These are phyloP conservation scores for Artemia sp. DNA, from an alignment of 2,888 invertebrate species.

Conservation along the genomic window DNA sequence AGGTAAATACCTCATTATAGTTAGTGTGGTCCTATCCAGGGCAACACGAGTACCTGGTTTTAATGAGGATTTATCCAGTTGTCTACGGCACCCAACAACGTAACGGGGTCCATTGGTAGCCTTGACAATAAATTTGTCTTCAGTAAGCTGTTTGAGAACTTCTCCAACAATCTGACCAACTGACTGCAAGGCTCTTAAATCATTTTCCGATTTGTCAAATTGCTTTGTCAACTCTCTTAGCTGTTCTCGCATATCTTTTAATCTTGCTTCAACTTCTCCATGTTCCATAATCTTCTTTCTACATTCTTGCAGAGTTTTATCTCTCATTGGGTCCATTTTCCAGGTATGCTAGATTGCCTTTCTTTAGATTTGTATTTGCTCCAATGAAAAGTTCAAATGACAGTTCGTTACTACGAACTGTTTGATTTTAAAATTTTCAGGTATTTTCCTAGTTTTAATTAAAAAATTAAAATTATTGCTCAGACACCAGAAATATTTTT, in stretches of 20 bases:
- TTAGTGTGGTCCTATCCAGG: constrained; percentile 96
- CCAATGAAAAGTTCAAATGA: no score
- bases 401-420: no score
- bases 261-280: constrained; percentile 82
- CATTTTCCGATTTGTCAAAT: constrained; percentile 98
- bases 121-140: constrained; percentile 98
- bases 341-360: no score
- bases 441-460: no score
- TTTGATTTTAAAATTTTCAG: no score
- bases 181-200: constrained; percentile 93
- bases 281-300: constrained; percentile 85
- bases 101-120: constrained; percentile 98
- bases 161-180: constrained; percentile 99
- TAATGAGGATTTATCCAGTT: constrained; percentile 82
- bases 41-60: constrained; percentile 95
- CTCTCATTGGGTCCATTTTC: constrained; percentile 37
- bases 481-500: no score
- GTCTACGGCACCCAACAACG: constrained; percentile 93
- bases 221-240: constrained; percentile 90
- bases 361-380: no score
- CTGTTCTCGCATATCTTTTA: constrained; percentile 78
- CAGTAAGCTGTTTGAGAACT: constrained; percentile 91
- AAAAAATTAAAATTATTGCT: no score
- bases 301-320: constrained; percentile 80
- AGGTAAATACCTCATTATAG: constrained; percentile 95